Base-by-base conservation (phyloP, 2,888 invertebrate genomes). In the Athalia rosae region DNA sequence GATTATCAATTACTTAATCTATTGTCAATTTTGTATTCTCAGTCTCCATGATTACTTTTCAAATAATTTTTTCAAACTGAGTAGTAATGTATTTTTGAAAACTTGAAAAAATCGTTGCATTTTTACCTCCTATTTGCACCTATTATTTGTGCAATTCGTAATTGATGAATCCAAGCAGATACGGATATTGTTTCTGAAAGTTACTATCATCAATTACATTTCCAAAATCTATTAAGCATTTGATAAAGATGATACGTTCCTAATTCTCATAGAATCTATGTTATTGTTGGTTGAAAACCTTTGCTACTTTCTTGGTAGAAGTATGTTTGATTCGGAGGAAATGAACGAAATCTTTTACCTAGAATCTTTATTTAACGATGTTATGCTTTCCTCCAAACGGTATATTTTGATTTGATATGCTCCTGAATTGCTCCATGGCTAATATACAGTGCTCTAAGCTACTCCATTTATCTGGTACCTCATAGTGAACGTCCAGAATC, bases 351-450 rank as follows among this genome's bases (percentile, higher is more conserved):
- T 48, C 66, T 69, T 53, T 7, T 41, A 28, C 28, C 58, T n/a
- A 47, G 5, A 13, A 43, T 58, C 45, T 45, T 43, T 58, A 71
- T 56, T 45, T 71, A 58, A 15, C 56, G n/a, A 43, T 71, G 56
- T 71, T 45, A 58, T 58, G 4, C 79, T 80, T 79, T 79, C 50
- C 79, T 50, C 6, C 77, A 47, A 64, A 77, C 53, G 56, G 69
- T 81, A n/a, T 64, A 67, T 80, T 76, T 79, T 76, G 59, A 56
- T 58, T 58, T 13, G 15, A 71, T 45, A 77, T 76, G 79, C 76
- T 83, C 80, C 79, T 80, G 61, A 80, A 82, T 79, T 83, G 82
- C 80, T 83, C 79, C 82, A 80, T 80, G 81, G 82, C 78, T 80
- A 82, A 79, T 82, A 80, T 78, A 77, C 79, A 80, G 77, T 78